These are phyloP conservation scores for Corythornis vintsioides DNA, from an alignment of 2,113 vertebrate species.

Conservation along the genomic window DNA sequence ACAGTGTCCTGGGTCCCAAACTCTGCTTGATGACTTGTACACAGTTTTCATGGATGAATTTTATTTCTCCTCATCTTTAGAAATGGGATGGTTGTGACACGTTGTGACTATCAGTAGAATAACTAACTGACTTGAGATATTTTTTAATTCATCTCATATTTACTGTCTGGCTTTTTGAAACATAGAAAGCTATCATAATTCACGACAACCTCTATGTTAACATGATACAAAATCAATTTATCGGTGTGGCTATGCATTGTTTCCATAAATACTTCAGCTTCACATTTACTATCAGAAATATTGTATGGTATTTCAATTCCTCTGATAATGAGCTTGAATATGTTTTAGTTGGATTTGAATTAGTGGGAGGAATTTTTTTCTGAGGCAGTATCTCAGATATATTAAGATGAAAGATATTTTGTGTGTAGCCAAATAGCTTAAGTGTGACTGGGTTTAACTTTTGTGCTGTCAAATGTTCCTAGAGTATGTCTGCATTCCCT, in stretches of 20 bases:
- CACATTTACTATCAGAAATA: slow-evolving; percentile 19
- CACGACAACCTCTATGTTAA: neutral
- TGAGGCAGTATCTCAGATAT: neutral
- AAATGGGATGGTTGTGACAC: neutral
- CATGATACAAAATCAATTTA: neutral
- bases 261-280: slow-evolving; percentile 37
- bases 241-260: slow-evolving; percentile 7
- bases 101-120: neutral
- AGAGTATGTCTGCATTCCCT: neutral
- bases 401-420: neutral
- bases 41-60: neutral
- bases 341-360: slow-evolving; percentile 11
- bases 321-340: slow-evolving; percentile 21
- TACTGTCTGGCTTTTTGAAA: slow-evolving; percentile 5
- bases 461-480: neutral
- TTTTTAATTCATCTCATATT: neutral
- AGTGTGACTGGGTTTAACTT: neutral
- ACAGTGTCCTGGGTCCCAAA: neutral
- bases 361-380: neutral
- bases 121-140: neutral
- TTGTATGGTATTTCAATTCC: neutral
- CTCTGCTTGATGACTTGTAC: neutral
- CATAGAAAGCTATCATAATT: no score
- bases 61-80: neutral
- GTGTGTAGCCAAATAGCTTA: neutral